Evolutionary conservation across 1,140 invertebrate genomes (phyloP).

Genomic region (Wiebesia pumilae): DNA sequence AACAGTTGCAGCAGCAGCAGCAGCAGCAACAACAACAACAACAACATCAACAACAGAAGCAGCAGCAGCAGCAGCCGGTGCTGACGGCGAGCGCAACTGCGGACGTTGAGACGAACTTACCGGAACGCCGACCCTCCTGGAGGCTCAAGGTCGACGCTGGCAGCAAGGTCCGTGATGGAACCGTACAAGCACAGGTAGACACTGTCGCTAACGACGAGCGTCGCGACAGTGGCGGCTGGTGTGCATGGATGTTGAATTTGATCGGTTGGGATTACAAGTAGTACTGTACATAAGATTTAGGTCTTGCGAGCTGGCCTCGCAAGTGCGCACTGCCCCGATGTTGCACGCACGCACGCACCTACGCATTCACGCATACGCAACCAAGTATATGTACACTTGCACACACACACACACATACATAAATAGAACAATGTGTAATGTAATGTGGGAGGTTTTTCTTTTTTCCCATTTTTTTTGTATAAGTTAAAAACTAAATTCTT

Average conservation of each 20-base stretch:
- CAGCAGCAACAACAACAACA: conserved; percentile 68
- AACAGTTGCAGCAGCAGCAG: conserved; percentile 54
- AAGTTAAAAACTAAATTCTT: neutral
- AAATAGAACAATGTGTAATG: neutral
- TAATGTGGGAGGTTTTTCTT: neutral
- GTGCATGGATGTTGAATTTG: conserved; percentile 67
- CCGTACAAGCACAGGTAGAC: conserved; percentile 22
- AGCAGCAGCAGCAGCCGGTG: conserved; percentile 68
- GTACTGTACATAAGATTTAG: conserved; percentile 11
- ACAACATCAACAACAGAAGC: conserved; percentile 61
- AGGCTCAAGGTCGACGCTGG: conserved; percentile 90
- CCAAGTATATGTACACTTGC: neutral
- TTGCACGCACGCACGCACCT: neutral
- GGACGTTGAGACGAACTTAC: conserved; percentile 73
- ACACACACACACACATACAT: neutral
- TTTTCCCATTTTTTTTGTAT: neutral
- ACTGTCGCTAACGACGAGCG: conserved; percentile 27
- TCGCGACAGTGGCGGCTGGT: conserved; percentile 60
- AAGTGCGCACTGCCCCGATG: neutral
- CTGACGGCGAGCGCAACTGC: conserved; percentile 77
- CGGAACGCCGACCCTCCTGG: conserved; percentile 91
- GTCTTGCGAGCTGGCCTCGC: neutral
- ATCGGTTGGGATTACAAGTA: conserved; percentile 64
- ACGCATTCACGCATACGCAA: neutral
- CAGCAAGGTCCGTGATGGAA: conserved; percentile 83